Conservation (phyloP, 30 jellyfish, hydroid and myxozoan genomes). For the Clytia hemisphaerica region DNA sequence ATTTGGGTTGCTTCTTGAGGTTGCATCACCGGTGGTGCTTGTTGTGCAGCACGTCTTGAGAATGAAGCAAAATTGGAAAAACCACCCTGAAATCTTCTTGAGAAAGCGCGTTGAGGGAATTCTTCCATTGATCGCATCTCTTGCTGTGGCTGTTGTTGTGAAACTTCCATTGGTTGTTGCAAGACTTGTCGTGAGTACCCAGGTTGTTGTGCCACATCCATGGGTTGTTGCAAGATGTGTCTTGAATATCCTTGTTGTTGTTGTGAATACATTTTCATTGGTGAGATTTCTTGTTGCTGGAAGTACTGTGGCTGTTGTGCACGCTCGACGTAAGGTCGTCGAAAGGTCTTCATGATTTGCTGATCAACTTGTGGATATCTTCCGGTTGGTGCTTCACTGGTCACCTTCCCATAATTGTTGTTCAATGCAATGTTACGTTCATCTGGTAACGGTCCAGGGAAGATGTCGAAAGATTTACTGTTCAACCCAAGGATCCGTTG, state of each 20-base stretch:
- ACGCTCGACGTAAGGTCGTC: not conserved
- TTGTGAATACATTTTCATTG: not conserved
- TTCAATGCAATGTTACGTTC: constrained; percentile 16
- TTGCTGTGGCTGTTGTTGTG: not conserved
- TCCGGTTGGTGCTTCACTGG: not conserved
- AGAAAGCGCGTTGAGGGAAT: not conserved
- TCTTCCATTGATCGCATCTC: not conserved
- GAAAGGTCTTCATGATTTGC: not conserved
- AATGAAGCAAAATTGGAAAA: too few species aligned
- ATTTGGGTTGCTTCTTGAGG: not conserved
- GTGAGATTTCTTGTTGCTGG: not conserved
- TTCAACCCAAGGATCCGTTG: constrained; percentile 83
- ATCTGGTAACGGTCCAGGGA: constrained; percentile 97
- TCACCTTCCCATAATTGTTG: constrained; percentile 9
- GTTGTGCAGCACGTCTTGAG: not conserved
- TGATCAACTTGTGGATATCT: not conserved
- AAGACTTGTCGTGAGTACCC: too few species aligned
- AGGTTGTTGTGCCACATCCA: not conserved
- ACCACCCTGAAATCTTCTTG: too few species aligned
- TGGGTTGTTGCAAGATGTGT: not conserved
- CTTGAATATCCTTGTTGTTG: too few species aligned
- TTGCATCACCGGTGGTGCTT: not conserved
- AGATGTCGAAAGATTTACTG: constrained; percentile 90
- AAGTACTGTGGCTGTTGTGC: not conserved
- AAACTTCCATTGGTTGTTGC: not conserved